Base-by-base conservation (phyloP, 2,113 vertebrate genomes). In the Tapirus terrestris region DNA sequence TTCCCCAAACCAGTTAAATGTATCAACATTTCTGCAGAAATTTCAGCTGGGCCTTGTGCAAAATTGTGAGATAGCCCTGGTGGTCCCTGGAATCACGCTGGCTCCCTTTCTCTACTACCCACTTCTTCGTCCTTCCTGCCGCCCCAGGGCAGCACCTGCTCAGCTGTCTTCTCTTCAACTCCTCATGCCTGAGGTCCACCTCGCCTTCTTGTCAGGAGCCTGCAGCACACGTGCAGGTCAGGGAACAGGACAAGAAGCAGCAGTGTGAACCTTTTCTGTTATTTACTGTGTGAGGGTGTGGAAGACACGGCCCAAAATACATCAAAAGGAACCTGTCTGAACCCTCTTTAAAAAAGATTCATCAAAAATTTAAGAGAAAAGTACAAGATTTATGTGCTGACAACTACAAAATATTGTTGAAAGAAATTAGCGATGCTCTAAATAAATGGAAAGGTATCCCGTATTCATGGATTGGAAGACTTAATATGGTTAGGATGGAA, bases 61-160 rank as follows among this genome's bases (percentile, higher is more conserved):
- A 14, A 13, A 13, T 0, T 0, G 11, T 25, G 48, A 63, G 4
- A 1, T 17, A 2, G 23, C 6, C 3, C 4, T 1, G 5, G 7
- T 31, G 33, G 67, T 33, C 16, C 33, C 68, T 31, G 36, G 58
- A 29, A 31, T 11, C 0, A 7, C 14, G 0, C 0, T 0, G 20
- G 12, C 11, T 79, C 21, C 31, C 58, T 13, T 53, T 45, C 25
- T 20, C 8, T 29, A 36, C 17, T 1, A 4, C 14, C 23, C 2
- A 2, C 39, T 3, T 43, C 25, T 4, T 0, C 0, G 4, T n/a
- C 76, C 36, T 58, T 33, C 21, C 39, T 17, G 13, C 1, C 51
- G 17, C 7, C 18, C 10, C 17, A 11, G 6, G 13, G 48, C 4
- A 61, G 43, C 27, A 25, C 23, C 31, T 33, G 36, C 17, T 60